Percentiles rank a stretch among this genome's conserved stretches.
These are phyloP conservation scores for Bos indicus DNA, from an alignment of 2,113 vertebrate species.

Conservation along the genomic window DNA sequence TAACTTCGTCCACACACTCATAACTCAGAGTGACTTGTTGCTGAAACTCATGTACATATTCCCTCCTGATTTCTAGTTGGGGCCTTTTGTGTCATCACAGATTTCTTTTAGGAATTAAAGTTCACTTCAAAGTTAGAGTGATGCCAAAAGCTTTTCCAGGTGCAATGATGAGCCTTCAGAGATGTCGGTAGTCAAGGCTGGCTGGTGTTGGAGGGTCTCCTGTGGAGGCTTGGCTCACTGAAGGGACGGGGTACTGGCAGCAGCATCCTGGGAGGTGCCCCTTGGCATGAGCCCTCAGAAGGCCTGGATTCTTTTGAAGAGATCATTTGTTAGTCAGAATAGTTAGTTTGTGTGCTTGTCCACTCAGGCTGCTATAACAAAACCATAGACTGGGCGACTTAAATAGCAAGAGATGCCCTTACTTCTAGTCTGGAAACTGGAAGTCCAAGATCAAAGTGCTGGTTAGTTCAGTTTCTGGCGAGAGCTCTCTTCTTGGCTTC, in stretches of 20 bases:
- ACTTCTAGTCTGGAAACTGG: not conserved
- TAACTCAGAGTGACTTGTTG: not conserved
- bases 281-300: not conserved
- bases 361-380: not conserved
- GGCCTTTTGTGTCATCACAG: constrained; percentile 44
- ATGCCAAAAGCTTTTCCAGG: constrained; percentile 44
- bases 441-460: not conserved
- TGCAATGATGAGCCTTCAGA: not conserved
- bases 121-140: constrained; percentile 54
- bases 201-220: not conserved
- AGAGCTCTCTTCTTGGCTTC: not conserved
- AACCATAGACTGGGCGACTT: not conserved
- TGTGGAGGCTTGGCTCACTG: not conserved
- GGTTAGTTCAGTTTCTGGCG: not conserved
- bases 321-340: not conserved
- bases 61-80: not conserved
- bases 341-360: not conserved
- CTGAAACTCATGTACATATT: not conserved
- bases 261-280: not conserved
- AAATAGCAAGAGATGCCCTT: not conserved
- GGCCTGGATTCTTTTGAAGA: not conserved
- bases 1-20: not conserved
- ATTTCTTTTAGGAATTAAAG: constrained; percentile 57
- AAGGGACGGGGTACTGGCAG: not conserved
- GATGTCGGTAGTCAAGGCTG: not conserved